Percentiles rank a stretch among this genome's conserved stretches.
phyloP scores from a whole-genome alignment of 1,140 invertebrate species.

The Polypedilum vanderplanki region DNA sequence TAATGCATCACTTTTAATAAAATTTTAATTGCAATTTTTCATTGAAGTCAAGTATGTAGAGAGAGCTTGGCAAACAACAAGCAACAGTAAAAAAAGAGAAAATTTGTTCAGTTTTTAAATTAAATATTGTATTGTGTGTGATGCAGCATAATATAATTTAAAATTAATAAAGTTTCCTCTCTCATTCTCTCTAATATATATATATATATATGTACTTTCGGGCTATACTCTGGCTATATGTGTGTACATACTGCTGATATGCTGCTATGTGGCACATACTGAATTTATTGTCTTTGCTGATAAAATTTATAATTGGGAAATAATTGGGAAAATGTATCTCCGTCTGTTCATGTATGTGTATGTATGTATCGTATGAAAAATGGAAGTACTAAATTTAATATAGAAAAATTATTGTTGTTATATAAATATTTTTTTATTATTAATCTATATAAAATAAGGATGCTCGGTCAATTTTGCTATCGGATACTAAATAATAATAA shows the following conservation, averaged over 20 bases:
- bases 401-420: constrained; percentile 16
- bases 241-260: neutral
- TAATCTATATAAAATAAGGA: neutral
- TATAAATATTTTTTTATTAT: constrained; percentile 25
- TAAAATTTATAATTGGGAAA: constrained; percentile 27
- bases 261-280: constrained; percentile 2
- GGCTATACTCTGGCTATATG: too few species aligned
- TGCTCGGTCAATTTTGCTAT: constrained; percentile 26
- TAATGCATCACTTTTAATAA: constrained; percentile 13
- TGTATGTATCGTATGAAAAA: constrained; percentile 24
- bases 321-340: constrained; percentile 28
- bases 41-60: neutral
- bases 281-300: constrained; percentile 28
- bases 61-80: neutral
- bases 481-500: constrained; percentile 17
- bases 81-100: neutral
- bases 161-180: constrained; percentile 23
- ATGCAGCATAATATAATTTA: constrained; percentile 23
- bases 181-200: neutral
- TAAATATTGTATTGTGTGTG: constrained; percentile 14
- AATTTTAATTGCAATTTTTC: constrained; percentile 7
- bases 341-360: neutral
- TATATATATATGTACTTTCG: constrained; percentile 2
- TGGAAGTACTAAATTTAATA: constrained; percentile 26
- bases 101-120: constrained; percentile 1